Conservation (phyloP, 2,797 vertebrate genomes). For the Scleropages formosus region DNA sequence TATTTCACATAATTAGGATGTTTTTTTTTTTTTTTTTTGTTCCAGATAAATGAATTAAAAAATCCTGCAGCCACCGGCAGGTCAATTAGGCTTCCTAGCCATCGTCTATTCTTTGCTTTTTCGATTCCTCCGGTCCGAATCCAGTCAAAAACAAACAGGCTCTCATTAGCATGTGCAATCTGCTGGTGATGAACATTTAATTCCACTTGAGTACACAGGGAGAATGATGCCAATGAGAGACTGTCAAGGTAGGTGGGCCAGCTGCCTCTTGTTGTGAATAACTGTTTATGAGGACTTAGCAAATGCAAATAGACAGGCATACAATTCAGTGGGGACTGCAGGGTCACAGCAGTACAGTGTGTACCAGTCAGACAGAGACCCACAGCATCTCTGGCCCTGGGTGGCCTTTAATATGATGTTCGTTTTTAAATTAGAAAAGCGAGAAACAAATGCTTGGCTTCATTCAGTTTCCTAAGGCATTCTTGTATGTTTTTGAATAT, state of each 20-base stretch:
- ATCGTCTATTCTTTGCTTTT: conserved; percentile 28
- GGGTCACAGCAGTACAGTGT: conserved; percentile 65
- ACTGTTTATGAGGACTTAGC: conserved; percentile 66
- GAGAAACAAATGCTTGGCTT: too few relatives aligned
- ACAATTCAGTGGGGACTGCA: conserved; percentile 60
- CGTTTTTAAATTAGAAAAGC: conserved; percentile 47
- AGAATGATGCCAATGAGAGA: conserved; percentile 66
- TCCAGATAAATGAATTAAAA: neutral
- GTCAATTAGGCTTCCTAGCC: conserved; percentile 15
- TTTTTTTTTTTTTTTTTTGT: too few relatives aligned
- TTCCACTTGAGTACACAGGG: conserved; percentile 68
- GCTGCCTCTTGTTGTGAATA: conserved; percentile 58
- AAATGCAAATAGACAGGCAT: conserved; percentile 74
- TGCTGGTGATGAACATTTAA: conserved; percentile 69
- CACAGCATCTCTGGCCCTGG: conserved; percentile 65
- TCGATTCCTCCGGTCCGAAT: conserved; percentile 65
- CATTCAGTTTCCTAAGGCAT: too few relatives aligned
- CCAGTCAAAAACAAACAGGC: conserved; percentile 69
- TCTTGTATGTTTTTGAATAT: conserved; percentile 39
- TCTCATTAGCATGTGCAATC: conserved; percentile 74
- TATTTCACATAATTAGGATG: neutral
- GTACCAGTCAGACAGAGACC: conserved; percentile 62
- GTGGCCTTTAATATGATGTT: conserved; percentile 63
- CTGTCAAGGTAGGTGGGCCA: conserved; percentile 73
- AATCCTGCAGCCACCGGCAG: neutral